Evolutionary conservation across 2,888 invertebrate genomes (phyloP).

Genomic region (Drosophila ustulata): DNA sequence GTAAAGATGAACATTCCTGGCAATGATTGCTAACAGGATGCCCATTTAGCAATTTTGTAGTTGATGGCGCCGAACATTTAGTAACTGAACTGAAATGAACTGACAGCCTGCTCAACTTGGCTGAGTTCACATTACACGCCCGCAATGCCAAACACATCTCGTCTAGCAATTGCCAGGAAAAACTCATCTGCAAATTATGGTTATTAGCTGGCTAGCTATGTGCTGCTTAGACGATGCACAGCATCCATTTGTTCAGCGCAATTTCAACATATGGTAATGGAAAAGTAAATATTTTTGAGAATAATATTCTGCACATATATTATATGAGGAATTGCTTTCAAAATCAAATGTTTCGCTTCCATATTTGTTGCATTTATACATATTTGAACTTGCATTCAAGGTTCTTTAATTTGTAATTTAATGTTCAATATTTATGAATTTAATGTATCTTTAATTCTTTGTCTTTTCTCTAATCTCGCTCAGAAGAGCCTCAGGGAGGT

Average conservation of each 20-base stretch:
- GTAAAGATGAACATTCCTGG: slow-evolving; percentile 19
- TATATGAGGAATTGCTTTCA: too few species aligned
- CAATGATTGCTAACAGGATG: slow-evolving; percentile 18
- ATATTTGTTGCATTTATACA: too few species aligned
- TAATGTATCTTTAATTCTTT: too few species aligned
- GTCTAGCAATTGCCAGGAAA: background rate
- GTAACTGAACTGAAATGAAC: slow-evolving; percentile 35
- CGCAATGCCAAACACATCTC: background rate
- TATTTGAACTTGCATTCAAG: too few species aligned
- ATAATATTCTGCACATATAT: too few species aligned
- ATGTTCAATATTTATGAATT: too few species aligned
- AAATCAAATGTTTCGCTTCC: too few species aligned
- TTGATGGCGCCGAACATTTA: slow-evolving; percentile 29
- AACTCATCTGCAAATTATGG: slow-evolving; percentile 16
- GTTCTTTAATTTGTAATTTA: too few species aligned
- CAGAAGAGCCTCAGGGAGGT: too few species aligned
- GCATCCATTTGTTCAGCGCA: background rate
- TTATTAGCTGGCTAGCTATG: slow-evolving; percentile 4
- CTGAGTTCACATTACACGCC: background rate
- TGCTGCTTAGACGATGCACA: background rate
- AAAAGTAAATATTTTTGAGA: too few species aligned
- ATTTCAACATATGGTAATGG: too few species aligned
- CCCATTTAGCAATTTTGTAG: slow-evolving; percentile 35
- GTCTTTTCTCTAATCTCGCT: too few species aligned
- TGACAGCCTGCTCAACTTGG: background rate